These are phyloP conservation scores for Psococerastis gibbosa DNA, from an alignment of 2,888 invertebrate species.

Conservation along the genomic window DNA sequence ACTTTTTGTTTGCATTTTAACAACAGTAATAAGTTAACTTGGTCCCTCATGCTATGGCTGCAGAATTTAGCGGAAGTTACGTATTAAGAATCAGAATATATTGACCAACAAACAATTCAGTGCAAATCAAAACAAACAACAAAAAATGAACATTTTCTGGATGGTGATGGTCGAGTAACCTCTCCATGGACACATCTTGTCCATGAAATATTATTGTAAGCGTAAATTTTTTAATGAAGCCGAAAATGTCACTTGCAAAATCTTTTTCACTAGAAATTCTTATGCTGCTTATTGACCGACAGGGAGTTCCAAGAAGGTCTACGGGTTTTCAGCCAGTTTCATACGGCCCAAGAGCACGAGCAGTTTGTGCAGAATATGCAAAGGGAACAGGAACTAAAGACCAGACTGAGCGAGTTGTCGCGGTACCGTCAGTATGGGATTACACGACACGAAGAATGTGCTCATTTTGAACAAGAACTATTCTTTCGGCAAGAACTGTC, in stretches of 20 bases:
- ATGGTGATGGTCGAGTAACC: constrained; percentile 12
- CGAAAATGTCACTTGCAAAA: neutral
- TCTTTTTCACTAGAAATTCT: constrained; percentile 4
- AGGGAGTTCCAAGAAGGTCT: constrained; percentile 69
- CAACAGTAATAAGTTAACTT: too few relatives aligned
- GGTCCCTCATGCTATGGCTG: too few relatives aligned
- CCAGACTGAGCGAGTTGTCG: constrained; percentile 61
- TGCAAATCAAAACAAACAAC: constrained; percentile 13
- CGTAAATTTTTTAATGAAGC: neutral
- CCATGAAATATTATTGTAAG: constrained; percentile 12
- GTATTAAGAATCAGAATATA: too few relatives aligned
- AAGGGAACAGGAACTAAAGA: constrained; percentile 66
- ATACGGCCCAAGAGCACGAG: constrained; percentile 67
- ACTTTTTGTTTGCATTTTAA: too few relatives aligned
- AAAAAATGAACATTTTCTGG: constrained; percentile 11
- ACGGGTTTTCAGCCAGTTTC: constrained; percentile 73
- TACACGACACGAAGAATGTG: constrained; percentile 62
- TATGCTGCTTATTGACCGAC: constrained; percentile 16
- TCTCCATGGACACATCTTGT: constrained; percentile 13
- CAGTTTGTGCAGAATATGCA: constrained; percentile 58
- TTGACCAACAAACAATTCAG: too few relatives aligned
- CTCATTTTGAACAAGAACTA: constrained; percentile 57
- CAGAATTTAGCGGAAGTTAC: too few relatives aligned
- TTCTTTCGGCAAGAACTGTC: neutral
- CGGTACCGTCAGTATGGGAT: constrained; percentile 75